Base-by-base conservation (phyloP, 1,140 invertebrate genomes). In the Tetramorium parvispinum region DNA sequence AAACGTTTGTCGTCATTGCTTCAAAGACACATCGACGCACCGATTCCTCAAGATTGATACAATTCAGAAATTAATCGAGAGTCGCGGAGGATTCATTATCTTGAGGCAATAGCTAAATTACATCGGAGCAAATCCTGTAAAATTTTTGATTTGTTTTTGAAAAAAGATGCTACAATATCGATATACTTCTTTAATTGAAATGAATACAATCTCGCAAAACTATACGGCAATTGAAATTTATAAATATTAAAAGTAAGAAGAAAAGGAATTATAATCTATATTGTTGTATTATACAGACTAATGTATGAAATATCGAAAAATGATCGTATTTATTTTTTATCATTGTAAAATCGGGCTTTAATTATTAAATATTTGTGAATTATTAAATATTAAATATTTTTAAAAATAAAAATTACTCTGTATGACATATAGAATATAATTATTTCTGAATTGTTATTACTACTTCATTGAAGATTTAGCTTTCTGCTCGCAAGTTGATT, bases 41-140 rank as follows among this genome's bases (percentile, higher is more conserved):
- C 37, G 16, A 59, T 59, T 24, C 16, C 37, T 59, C n/a, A 1
- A 51, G 46, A 49, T 71, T 51, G 13, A 43, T 13, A 13, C 7
- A 27, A 61, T 59, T 61, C 24, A 43, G 40, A 40, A 63, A 63
- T 77, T 77, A 77, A 77, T 77, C 37, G 61, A 4, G 32, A 40
- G 3, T 13, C 27, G n/a, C 63, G 27, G 13, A 24, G 70, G 10
- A 4, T 43, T 57, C n/a, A 59, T 59, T 57, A 40, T 40, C 40
- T 68, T 27, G 40, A 68, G 5, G n/a, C 27, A 55, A 55, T 57
- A 40, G 1, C 1, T 16, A 43, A 75, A 57, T 73, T 55, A 27
- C 49, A 13, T 6, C 21, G 6, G 0, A 40, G 11, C 32, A 10
- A 43, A 16, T 57, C 0, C 46, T 46, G 8, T 43, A 8, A 43